Evolutionary conservation across 2,797 vertebrate genomes (phyloP).

Genomic region (Cossypha heuglini): DNA sequence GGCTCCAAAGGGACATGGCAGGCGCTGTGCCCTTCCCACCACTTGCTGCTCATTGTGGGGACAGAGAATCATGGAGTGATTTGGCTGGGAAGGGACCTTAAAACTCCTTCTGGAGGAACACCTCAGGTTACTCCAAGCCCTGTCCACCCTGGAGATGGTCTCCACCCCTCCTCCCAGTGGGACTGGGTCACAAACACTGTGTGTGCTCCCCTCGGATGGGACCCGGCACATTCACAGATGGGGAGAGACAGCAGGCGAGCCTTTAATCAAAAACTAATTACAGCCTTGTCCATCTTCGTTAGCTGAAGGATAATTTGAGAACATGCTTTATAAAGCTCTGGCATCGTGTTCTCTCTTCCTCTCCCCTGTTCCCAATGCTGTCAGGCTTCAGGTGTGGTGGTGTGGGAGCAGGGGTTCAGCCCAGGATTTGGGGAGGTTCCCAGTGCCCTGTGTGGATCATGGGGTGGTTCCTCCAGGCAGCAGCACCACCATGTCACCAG

Average conservation of each 20-base stretch:
- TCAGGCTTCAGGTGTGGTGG: neutral
- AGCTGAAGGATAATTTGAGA: constrained; percentile 14
- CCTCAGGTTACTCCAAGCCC: neutral
- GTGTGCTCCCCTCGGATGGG: accelerated
- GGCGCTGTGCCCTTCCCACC: neutral
- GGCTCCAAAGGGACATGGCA: neutral
- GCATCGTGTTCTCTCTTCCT: neutral
- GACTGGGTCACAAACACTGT: neutral
- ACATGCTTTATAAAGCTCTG: neutral
- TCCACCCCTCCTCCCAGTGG: neutral
- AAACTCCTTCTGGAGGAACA: neutral
- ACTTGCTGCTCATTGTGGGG: neutral
- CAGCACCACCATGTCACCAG: neutral
- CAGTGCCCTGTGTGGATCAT: accelerated
- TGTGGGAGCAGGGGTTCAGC: neutral
- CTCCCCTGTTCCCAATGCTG: neutral
- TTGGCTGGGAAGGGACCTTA: neutral
- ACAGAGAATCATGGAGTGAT: neutral
- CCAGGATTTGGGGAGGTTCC: neutral
- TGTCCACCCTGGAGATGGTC: neutral
- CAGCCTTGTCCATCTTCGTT: constrained; percentile 29
- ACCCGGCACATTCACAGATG: neutral
- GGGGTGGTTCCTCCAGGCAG: neutral
- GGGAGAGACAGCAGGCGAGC: constrained; percentile 1
- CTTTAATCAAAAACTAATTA: constrained; percentile 47